Conservation (phyloP, 2,113 vertebrate genomes). For the Raphicerus campestris region DNA sequence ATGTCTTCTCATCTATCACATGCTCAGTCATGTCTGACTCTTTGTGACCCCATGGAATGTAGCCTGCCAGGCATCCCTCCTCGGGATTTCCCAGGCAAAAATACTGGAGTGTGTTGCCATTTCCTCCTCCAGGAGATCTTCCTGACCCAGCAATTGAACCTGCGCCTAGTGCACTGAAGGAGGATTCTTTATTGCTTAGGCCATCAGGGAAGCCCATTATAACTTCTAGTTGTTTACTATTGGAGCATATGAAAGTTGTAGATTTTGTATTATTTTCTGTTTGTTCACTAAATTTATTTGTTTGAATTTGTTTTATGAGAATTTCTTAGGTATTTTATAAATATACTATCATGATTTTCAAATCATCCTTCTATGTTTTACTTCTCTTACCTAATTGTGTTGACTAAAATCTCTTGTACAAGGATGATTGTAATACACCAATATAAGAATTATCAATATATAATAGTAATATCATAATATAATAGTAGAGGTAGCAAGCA, state of each 20-base stretch:
- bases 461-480: neutral
- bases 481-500: neutral
- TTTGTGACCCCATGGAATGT: neutral
- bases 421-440: neutral
- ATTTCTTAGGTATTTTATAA: neutral
- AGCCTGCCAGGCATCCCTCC: neutral
- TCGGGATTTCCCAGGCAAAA: neutral
- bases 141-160: neutral
- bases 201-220: neutral
- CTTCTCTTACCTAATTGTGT: neutral
- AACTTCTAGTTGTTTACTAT: neutral
- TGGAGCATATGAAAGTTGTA: neutral
- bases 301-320: neutral
- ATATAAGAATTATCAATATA: neutral
- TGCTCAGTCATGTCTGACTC: neutral
- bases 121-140: neutral
- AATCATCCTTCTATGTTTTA: neutral
- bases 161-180: neutral
- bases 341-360: neutral
- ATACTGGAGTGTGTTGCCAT: neutral
- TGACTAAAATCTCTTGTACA: neutral
- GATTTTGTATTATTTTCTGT: neutral
- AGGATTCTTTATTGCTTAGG: neutral
- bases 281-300: neutral
- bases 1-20: neutral